Conservation (phyloP, 2,797 vertebrate species). For the Typhlichthys subterraneus region DNA sequence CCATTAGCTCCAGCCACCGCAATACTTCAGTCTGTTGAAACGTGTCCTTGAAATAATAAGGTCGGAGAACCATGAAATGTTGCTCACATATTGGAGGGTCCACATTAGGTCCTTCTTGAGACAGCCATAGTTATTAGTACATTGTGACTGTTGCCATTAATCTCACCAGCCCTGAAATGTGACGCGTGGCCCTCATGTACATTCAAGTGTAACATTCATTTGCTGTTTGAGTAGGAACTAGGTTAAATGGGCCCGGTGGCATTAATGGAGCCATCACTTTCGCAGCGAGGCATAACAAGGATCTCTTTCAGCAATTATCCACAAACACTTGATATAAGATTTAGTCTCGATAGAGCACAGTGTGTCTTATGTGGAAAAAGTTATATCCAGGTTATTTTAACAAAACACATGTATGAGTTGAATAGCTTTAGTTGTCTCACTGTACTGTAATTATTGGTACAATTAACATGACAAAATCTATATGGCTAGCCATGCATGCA, state of each 20-base stretch:
- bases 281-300: conserved; percentile 48
- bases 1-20: conserved; percentile 64
- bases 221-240: conserved; percentile 58
- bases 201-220: conserved; percentile 57
- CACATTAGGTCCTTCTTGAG: conserved; percentile 16
- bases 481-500: too few species aligned
- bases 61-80: conserved; percentile 37
- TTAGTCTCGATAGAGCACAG: conserved; percentile 27
- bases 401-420: too few species aligned
- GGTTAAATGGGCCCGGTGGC: conserved; percentile 57
- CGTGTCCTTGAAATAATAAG: conserved; percentile 64
- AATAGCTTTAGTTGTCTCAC: too few species aligned
- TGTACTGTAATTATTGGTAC: too few species aligned
- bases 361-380: too few species aligned
- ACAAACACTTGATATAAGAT: conserved; percentile 51
- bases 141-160: conserved; percentile 42
- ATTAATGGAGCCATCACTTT: conserved; percentile 63
- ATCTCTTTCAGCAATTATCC: conserved; percentile 62
- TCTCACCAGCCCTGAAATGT: conserved; percentile 33
- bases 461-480: too few species aligned
- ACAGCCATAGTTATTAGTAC: conserved; percentile 30
- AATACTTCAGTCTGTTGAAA: conserved; percentile 33
- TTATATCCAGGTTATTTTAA: too few species aligned
- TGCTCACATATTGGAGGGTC: conserved; percentile 19
- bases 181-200: conserved; percentile 28